phyloP scores from a whole-genome alignment of 2,797 vertebrate genomes.

The Coregonus ussuriensis region DNA sequence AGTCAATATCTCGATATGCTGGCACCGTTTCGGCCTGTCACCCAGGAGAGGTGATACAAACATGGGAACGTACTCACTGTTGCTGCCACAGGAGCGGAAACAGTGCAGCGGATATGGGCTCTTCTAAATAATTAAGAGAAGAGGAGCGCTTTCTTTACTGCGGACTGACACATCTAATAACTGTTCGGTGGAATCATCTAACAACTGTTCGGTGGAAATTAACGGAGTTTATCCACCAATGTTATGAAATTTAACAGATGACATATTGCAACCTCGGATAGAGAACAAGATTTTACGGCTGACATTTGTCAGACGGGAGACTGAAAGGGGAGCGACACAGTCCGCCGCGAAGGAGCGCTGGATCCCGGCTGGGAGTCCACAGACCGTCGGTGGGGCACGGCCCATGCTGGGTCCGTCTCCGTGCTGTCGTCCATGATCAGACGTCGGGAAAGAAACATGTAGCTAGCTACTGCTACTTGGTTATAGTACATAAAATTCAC shows the following conservation, averaged over 20 bases:
- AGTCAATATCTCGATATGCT: not conserved
- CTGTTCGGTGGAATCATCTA: not conserved
- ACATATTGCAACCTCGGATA: constrained; percentile 4
- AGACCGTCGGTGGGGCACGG: constrained; percentile 13
- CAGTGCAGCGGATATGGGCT: constrained; percentile 10
- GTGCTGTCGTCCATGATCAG: not conserved
- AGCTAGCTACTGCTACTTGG: not conserved
- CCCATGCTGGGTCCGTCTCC: not conserved
- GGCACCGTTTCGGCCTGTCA: not conserved
- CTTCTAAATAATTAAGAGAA: constrained; percentile 33
- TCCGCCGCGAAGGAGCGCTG: not conserved
- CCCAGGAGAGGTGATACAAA: not conserved
- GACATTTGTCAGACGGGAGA: not conserved
- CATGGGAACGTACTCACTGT: not conserved
- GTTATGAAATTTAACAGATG: constrained; percentile 12
- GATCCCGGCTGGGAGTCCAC: constrained; percentile 21
- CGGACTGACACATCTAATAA: constrained; percentile 11
- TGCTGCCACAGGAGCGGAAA: constrained; percentile 10
- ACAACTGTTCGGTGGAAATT: not conserved
- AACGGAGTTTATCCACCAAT: no score
- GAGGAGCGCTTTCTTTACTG: constrained; percentile 14
- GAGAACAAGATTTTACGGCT: not conserved
- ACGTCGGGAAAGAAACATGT: not conserved
- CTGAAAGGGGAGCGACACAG: not conserved
- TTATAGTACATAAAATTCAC: not conserved